Evolutionary conservation across 1,140 invertebrate genomes (phyloP).

Genomic region (Dendroctonus valens): DNA sequence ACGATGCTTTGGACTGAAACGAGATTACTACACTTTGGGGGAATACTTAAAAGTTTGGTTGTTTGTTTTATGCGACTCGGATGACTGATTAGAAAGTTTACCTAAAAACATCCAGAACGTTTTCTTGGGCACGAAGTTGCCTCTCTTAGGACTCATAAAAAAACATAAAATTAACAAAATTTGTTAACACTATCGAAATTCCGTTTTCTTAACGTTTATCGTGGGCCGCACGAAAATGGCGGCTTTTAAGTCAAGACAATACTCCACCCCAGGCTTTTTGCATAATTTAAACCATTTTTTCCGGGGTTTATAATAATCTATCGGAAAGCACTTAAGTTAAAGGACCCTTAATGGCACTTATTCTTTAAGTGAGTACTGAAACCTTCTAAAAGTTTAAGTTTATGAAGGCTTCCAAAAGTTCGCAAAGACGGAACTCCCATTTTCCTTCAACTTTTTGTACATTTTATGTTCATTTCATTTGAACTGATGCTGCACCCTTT

Average conservation of each 20-base stretch:
- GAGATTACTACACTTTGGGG: slow-evolving; percentile 25
- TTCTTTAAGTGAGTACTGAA: slow-evolving; percentile 28
- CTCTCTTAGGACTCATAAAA: no score
- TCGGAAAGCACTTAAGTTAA: slow-evolving; percentile 26
- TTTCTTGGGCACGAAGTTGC: no score
- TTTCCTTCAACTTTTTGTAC: slow-evolving; percentile 9
- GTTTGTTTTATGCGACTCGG: slow-evolving; percentile 20
- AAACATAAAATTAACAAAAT: no score
- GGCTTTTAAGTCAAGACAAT: slow-evolving; percentile 5
- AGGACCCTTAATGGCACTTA: slow-evolving; percentile 26
- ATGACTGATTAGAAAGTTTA: not conserved
- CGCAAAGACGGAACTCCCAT: slow-evolving; percentile 1
- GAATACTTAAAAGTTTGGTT: slow-evolving; percentile 24
- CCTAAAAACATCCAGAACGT: no score
- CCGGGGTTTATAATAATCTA: slow-evolving; percentile 20
- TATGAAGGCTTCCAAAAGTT: slow-evolving; percentile 18
- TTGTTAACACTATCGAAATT: no score
- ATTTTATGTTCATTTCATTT: slow-evolving; percentile 15
- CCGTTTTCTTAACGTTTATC: not conserved
- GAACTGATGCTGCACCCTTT: slow-evolving; percentile 3
- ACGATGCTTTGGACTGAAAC: slow-evolving; percentile 13
- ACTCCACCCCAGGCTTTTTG: slow-evolving; percentile 2
- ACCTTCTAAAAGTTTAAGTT: slow-evolving; percentile 28
- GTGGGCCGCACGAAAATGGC: not conserved
- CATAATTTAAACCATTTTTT: slow-evolving; percentile 20